phyloP scores from a whole-genome alignment of 2,797 vertebrate genomes.

The Enteromius afrohamiltoni region DNA sequence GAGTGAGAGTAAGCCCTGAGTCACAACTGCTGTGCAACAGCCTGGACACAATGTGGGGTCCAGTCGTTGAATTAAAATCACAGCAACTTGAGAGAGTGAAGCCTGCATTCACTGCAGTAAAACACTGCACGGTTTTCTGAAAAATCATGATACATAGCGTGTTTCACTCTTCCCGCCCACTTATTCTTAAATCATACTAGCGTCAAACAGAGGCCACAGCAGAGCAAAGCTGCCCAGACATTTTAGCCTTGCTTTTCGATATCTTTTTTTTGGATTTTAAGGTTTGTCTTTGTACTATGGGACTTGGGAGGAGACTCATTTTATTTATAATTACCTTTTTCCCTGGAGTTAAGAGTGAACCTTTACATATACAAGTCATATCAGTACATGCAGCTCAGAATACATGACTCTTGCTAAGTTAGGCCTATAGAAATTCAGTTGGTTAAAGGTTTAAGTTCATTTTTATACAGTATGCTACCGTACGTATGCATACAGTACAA shows the following conservation, averaged over 20 bases:
- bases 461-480: background rate
- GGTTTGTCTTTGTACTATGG: background rate
- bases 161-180: constrained; percentile 20
- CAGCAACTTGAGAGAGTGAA: constrained; percentile 61
- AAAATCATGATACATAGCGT: constrained; percentile 41
- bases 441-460: background rate
- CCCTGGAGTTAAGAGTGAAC: background rate
- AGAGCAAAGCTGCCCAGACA: constrained; percentile 23
- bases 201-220: constrained; percentile 21
- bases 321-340: background rate
- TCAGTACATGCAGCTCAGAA: background rate
- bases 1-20: constrained; percentile 52
- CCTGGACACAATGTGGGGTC: constrained; percentile 63
- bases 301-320: background rate
- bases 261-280: background rate
- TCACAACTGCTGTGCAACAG: constrained; percentile 64
- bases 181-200: constrained; percentile 32
- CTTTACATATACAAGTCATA: background rate
- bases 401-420: background rate
- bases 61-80: constrained; percentile 60
- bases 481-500: background rate
- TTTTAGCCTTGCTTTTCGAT: constrained; percentile 2
- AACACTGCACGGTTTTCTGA: constrained; percentile 37
- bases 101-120: constrained; percentile 51
- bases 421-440: background rate